A percentile compares a stretch with the other conserved stretches of the same genome.
These are phyloP conservation scores for Tetramorium parvispinum DNA, from an alignment of 1,140 invertebrate species.

Conservation along the genomic window DNA sequence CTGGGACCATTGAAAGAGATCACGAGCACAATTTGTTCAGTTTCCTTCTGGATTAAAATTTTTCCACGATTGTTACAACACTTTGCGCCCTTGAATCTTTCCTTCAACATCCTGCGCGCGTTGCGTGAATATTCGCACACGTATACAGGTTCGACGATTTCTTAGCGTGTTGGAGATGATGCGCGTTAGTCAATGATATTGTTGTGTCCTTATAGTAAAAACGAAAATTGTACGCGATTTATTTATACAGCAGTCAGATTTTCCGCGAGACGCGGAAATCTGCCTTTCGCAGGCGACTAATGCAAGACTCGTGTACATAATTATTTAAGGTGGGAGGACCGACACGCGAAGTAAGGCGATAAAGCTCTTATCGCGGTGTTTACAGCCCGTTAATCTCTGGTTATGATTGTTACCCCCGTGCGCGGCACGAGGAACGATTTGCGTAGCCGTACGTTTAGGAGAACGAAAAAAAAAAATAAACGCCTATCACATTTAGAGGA, in stretches of 20 bases:
- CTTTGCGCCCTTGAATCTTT: neutral
- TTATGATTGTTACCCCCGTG: constrained; percentile 51
- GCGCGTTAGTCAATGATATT: constrained; percentile 47
- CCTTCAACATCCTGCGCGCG: neutral
- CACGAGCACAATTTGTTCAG: neutral
- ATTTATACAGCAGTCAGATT: constrained; percentile 39
- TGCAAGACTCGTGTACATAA: constrained; percentile 63
- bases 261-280: neutral
- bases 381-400: constrained; percentile 56
- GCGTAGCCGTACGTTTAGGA: constrained; percentile 40
- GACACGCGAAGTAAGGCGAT: constrained; percentile 38
- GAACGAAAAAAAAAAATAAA: constrained; percentile 60
- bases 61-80: neutral
- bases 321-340: constrained; percentile 36
- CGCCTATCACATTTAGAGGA: constrained; percentile 53
- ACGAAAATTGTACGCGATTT: constrained; percentile 29
- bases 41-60: neutral
- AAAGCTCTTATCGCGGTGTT: constrained; percentile 32
- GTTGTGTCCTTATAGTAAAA: constrained; percentile 43
- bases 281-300: constrained; percentile 17
- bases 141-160: constrained; percentile 10
- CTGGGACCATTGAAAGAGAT: neutral
- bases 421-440: constrained; percentile 39
- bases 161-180: neutral
- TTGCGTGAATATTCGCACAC: neutral